Percentiles rank a stretch among this genome's conserved stretches.
Conservation (phyloP, 2,113 vertebrate genomes). For the Chlamydotis undulata region DNA sequence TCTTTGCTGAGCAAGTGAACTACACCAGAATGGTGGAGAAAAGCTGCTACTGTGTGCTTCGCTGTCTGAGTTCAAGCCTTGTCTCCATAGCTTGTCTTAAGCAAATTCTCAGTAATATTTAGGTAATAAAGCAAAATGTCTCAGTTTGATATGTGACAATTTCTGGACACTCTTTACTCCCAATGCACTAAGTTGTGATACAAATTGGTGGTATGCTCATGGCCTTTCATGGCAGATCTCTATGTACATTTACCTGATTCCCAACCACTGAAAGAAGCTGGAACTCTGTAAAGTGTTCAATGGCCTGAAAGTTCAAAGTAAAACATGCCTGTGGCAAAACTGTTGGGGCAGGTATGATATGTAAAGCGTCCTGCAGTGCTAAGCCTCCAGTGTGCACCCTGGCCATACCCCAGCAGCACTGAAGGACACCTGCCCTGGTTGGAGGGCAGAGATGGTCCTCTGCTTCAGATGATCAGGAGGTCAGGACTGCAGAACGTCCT, state of each 20-base stretch:
- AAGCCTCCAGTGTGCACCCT: too few relatives aligned
- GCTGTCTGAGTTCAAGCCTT: background rate
- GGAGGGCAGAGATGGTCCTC: background rate
- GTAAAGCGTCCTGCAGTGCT: background rate
- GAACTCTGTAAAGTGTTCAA: background rate
- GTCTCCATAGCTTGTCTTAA: background rate
- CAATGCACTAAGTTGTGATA: background rate
- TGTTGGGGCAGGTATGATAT: background rate
- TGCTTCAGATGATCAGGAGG: background rate
- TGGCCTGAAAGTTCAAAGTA: background rate
- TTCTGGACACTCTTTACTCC: background rate
- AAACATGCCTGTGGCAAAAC: background rate
- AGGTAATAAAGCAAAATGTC: background rate
- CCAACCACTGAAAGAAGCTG: background rate
- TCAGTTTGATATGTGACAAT: rapidly evolving
- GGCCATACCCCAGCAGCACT: background rate
- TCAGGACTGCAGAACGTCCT: background rate
- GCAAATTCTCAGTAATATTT: background rate
- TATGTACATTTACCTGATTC: background rate
- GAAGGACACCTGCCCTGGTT: background rate
- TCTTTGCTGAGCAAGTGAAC: background rate
- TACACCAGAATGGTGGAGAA: background rate
- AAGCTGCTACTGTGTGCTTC: background rate
- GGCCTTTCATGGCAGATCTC: background rate
- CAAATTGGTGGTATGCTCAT: background rate